Evolutionary conservation across 2,797 vertebrate species (phyloP).

Genomic region (Nannoperca obscura): DNA sequence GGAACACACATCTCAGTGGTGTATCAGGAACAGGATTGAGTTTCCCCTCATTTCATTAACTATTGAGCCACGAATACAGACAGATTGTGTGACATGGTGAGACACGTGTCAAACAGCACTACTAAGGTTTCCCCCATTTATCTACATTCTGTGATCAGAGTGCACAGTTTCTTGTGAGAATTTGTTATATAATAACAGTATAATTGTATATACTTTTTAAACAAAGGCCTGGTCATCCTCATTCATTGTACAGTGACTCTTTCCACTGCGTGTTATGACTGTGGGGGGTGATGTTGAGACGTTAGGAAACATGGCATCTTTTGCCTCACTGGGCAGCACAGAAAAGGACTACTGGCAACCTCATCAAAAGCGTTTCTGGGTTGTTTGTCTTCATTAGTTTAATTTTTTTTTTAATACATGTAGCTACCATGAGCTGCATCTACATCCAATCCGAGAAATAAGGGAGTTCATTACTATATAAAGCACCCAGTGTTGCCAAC

Average conservation of each 20-base stretch:
- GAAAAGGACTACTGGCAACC: constrained; percentile 4
- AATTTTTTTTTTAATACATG: too few relatives aligned
- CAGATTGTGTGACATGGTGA: not conserved
- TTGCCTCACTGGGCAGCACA: constrained; percentile 35
- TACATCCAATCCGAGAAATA: not conserved
- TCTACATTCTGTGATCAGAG: not conserved
- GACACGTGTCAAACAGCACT: constrained; percentile 1
- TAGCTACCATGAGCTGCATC: not conserved
- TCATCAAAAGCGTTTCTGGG: not conserved
- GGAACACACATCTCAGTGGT: not conserved
- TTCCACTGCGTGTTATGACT: constrained; percentile 42
- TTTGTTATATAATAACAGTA: constrained; percentile 38
- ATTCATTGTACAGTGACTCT: constrained; percentile 54
- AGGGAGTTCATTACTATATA: not conserved
- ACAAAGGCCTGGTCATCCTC: constrained; percentile 37
- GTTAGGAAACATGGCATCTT: constrained; percentile 56
- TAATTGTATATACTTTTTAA: constrained; percentile 35
- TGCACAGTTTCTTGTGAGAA: not conserved
- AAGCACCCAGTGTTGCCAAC: not conserved
- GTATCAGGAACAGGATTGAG: not conserved
- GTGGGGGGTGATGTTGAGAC: constrained; percentile 34
- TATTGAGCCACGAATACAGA: not conserved
- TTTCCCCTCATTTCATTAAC: not conserved
- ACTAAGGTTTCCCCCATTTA: not conserved
- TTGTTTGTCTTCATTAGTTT: not conserved